Conservation (phyloP, 2,113 vertebrate species). For the Dipodomys merriami region DNA sequence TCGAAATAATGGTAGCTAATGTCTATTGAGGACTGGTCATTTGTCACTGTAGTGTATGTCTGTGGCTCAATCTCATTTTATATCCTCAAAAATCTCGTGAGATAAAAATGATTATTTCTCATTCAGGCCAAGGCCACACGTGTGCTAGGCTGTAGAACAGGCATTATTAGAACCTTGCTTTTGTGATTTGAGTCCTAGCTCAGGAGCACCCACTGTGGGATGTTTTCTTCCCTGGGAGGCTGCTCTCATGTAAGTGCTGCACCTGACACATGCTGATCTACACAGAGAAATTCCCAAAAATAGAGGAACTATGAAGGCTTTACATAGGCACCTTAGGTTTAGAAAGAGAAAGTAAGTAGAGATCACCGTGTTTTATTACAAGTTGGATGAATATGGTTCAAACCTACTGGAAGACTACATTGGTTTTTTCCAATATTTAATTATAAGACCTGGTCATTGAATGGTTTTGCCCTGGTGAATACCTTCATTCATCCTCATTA, state of each 20-base stretch:
- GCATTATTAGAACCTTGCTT: neutral
- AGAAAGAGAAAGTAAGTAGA: neutral
- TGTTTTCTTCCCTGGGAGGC: neutral
- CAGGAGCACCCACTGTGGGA: neutral
- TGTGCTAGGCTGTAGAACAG: no score
- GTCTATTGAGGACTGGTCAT: neutral
- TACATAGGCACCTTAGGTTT: neutral
- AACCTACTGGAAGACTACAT: slow-evolving; percentile 23
- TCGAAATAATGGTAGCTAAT: neutral
- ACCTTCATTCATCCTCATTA: neutral
- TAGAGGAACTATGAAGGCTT: neutral
- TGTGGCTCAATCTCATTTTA: neutral
- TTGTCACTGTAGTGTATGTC: neutral
- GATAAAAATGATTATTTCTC: neutral
- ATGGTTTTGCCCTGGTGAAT: neutral
- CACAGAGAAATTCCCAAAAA: neutral
- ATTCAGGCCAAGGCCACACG: neutral
- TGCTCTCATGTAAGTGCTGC: neutral
- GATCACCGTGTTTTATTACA: slow-evolving; percentile 5
- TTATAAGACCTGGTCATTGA: slow-evolving; percentile 17
- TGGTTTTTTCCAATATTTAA: slow-evolving; percentile 26
- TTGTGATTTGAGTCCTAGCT: neutral
- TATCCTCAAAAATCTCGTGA: neutral
- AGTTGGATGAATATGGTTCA: slow-evolving; percentile 1
- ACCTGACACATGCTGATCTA: neutral